Conservation (phyloP, 2,113 vertebrate species). For the Odocoileus virginianus region DNA sequence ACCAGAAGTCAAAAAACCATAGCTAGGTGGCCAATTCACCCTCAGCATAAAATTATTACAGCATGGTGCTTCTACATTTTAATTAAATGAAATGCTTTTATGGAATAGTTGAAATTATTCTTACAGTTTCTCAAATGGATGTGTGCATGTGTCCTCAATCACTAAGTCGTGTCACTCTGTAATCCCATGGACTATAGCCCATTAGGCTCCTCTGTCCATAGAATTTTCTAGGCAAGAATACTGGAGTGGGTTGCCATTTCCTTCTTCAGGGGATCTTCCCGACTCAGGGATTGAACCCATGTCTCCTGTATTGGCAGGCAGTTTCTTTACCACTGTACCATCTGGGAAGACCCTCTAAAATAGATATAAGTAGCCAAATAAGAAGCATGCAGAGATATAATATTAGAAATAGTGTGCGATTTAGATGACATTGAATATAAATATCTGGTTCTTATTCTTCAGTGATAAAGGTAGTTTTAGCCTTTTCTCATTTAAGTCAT, state of each 20-base stretch:
- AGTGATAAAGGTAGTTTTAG: not conserved
- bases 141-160: not conserved
- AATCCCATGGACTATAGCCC: not conserved
- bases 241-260: not conserved
- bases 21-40: not conserved
- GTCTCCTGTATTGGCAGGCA: not conserved
- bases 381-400: not conserved
- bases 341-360: not conserved
- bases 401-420: not conserved
- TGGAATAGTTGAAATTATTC: slow-evolving; percentile 12
- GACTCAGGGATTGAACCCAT: not conserved
- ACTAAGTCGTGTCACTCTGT: not conserved
- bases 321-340: not conserved
- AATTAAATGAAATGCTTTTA: not conserved
- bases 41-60: not conserved
- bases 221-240: not conserved
- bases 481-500: not conserved
- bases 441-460: not conserved
- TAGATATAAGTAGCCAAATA: not conserved
- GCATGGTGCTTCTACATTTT: not conserved
- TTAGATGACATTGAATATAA: not conserved
- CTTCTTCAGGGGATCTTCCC: not conserved
- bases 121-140: not conserved
- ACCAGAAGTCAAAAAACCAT: not conserved
- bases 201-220: not conserved